These are phyloP conservation scores for Mesoligia furuncula DNA, from an alignment of 2,888 invertebrate genomes.

Conservation along the genomic window DNA sequence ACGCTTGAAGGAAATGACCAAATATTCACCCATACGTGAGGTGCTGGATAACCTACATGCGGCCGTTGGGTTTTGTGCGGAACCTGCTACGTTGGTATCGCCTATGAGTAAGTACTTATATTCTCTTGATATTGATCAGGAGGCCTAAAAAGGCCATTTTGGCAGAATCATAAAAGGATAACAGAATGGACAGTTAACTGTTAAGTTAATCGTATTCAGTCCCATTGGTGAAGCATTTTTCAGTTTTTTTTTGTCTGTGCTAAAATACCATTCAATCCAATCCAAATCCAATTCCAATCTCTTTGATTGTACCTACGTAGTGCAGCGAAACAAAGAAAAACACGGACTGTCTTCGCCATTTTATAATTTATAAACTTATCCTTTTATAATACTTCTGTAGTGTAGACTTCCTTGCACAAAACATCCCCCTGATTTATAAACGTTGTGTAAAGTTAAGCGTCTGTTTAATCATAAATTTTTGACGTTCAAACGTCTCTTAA, in stretches of 20 bases:
- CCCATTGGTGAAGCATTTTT: too few species aligned
- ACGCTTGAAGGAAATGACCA: constrained; percentile 93
- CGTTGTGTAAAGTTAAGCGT: not conserved
- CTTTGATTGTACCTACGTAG: too few species aligned
- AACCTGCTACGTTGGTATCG: constrained; percentile 95
- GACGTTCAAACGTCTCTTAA: not conserved
- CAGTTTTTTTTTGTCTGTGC: too few species aligned
- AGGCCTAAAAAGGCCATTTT: too few species aligned
- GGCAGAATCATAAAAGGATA: too few species aligned
- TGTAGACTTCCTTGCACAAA: not conserved
- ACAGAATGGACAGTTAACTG: too few species aligned
- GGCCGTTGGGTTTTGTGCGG: constrained; percentile 98
- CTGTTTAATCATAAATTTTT: not conserved
- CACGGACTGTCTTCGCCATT: too few species aligned
- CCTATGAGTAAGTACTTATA: constrained; percentile 94
- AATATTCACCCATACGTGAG: constrained; percentile 94
- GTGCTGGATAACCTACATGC: constrained; percentile 98
- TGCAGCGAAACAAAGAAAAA: too few species aligned
- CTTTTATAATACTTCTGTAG: not conserved
- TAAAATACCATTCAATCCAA: too few species aligned
- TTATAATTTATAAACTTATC: too few species aligned
- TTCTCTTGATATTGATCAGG: not conserved
- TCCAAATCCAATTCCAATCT: too few species aligned
- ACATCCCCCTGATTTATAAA: not conserved
- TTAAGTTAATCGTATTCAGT: too few species aligned